These are phyloP conservation scores for Percina caprodes DNA, from an alignment of 2,113 vertebrate genomes.

Conservation along the genomic window DNA sequence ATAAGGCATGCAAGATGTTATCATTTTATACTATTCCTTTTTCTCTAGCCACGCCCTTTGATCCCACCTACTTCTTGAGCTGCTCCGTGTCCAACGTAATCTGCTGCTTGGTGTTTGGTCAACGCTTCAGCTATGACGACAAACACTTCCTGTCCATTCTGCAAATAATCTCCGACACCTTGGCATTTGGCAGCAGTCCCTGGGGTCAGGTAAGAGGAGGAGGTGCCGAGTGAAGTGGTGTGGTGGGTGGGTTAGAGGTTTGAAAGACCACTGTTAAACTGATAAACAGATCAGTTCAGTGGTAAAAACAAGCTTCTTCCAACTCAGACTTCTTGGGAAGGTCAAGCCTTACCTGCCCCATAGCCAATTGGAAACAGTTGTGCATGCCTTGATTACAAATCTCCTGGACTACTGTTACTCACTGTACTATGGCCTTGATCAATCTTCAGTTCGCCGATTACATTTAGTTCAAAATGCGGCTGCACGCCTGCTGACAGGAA, in stretches of 20 bases:
- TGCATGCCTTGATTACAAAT: too few relatives aligned
- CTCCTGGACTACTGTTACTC: too few relatives aligned
- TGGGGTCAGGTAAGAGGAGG: conserved; percentile 53
- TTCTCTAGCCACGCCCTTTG: conserved; percentile 71
- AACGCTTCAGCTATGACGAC: conserved; percentile 83
- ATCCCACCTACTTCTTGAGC: conserved; percentile 78
- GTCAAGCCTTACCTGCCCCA: too few relatives aligned
- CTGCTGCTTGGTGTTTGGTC: conserved; percentile 84
- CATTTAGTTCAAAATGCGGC: too few relatives aligned
- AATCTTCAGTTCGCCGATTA: too few relatives aligned
- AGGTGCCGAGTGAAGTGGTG: neutral
- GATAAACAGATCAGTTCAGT: too few relatives aligned
- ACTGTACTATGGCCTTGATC: too few relatives aligned
- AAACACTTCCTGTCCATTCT: conserved; percentile 76
- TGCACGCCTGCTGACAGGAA: too few relatives aligned
- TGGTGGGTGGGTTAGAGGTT: neutral
- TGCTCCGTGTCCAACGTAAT: conserved; percentile 84
- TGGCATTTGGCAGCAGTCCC: conserved; percentile 70
- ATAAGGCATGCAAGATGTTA: too few relatives aligned
- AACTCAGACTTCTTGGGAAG: too few relatives aligned
- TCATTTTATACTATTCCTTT: neutral
- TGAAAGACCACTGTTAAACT: neutral
- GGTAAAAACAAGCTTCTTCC: too few relatives aligned
- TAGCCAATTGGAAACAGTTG: too few relatives aligned
- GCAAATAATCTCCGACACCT: conserved; percentile 38